Evolutionary conservation across 2,888 invertebrate species (phyloP), one percentile per base, ranked within the genome.

Genomic region (Heteropelma amictum): DNA sequence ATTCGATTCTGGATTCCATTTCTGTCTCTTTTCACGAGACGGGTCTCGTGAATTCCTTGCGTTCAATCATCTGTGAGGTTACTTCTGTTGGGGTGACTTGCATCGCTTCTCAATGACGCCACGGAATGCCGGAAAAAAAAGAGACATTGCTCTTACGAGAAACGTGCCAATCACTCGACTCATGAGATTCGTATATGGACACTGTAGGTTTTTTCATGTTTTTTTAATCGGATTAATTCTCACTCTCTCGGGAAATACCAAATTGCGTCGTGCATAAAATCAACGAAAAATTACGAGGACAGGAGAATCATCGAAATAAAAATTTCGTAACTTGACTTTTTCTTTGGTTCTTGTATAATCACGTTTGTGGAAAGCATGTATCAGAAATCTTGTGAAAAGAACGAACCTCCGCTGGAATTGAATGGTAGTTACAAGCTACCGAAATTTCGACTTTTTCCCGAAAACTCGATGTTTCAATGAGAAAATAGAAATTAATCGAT

Each of bases 51-150:
- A 51, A 53, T 69, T 58, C 51, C 33, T 30, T 2, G 40, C 51
- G 33, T 51, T 72, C 58, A 38, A 21, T 54, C 65, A 38, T 30
- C 33, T 47, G 45, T 60, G 30, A 45, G 14, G 21, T 47, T 6
- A 35, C 33, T 33, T 23, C 12, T 28, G 8, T 42, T 28, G 12
- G 12, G 7, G 28, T 17, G 8, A 23, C 4, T 60, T 49, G 56
- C 56, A 30, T 71, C 70, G 54, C 53, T 26, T 63, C 38, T 54
- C 17, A 61, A 70, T 53, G 61, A 21, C 42, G 40, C 4, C 30
- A 26, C 35, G 53, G 51, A 61, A 70, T 47, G 38, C 12, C 28
- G 21, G 21, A n/a, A 17, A 23, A 56, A 14, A 40, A 14, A 33
- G 58, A 49, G 23, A 30, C n/a, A n/a, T n/a, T 33, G 7, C 19